Evolutionary conservation across 2,113 vertebrate genomes (phyloP), one percentile per base, ranked within the genome.

Genomic region (Diphyllodes magnificus): DNA sequence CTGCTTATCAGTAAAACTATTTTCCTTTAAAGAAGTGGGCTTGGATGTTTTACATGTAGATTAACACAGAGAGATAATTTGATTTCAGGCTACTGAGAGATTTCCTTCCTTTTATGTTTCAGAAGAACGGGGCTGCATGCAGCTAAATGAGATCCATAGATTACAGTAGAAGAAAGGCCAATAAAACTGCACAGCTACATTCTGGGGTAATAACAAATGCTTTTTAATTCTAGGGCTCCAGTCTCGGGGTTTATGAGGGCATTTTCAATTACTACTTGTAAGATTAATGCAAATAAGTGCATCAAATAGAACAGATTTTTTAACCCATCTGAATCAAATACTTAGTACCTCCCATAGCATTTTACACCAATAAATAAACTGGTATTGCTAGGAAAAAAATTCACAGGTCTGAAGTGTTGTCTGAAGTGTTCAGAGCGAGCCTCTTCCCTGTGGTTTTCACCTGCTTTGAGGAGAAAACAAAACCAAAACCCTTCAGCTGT

Each of bases 11-110:
- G 70, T 61, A 50, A 77, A 91, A 88, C 71, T 76, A 77, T 94
- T 92, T 77, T 61, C 56, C 90, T 94, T 83, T 90, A 80, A 90
- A 92, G 72, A 71, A 82, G 71, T 47, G 44, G 53, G 72, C 28
- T 61, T 73, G 72, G 44, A 30, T 96, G 82, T 94, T 96, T 84
- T 96, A 95, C 96, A 96, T 82, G 88, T 82, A 91, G 86, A 95
- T 96, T 89, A 95, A 82, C 75, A 92, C 21, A 86, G 65, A 82
- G 42, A 96, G 93, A 97, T 97, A 95, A 97, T 97, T 97, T 96
- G 92, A 96, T 96, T 97, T 81, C 82, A 94, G 82, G 81, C 84
- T 91, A 57, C 44, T 72, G 92, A 94, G 83, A 95, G 47, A 88
- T 69, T 95, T 93, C 69, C 69, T 91, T 78, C 45, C 60, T 78